Evolutionary conservation across 2,113 vertebrate species (phyloP).

Genomic region (Ceyx cyanopectus): DNA sequence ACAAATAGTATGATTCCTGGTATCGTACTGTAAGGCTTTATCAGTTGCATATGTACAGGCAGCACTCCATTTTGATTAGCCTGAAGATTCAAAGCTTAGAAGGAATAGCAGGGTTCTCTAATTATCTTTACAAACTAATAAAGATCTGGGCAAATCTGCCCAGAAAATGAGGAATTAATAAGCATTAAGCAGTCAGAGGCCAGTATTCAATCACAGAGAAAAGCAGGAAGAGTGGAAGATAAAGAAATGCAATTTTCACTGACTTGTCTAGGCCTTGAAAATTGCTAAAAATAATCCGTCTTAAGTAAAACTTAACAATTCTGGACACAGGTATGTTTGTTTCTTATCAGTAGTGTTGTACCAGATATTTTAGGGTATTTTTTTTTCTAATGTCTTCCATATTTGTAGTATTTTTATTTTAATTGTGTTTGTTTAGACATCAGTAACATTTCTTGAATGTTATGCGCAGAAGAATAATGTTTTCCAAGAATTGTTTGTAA

Average conservation of each 20-base stretch:
- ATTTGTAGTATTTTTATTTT: neutral
- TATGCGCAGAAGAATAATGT: neutral
- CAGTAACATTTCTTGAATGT: neutral
- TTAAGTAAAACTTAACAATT: neutral
- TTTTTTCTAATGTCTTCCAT: neutral
- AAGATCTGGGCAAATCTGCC: conserved; percentile 2
- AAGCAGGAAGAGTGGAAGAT: conserved; percentile 41
- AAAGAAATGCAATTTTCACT: conserved; percentile 44
- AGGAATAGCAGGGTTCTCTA: conserved; percentile 59
- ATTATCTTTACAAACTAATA: conserved; percentile 73
- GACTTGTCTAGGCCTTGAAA: conserved; percentile 1
- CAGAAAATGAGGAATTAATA: conserved; percentile 68
- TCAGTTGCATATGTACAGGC: conserved; percentile 26
- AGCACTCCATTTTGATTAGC: conserved; percentile 75
- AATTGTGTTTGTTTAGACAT: neutral
- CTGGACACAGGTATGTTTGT: neutral
- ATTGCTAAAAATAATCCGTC: conserved; percentile 23
- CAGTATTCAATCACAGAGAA: conserved; percentile 57
- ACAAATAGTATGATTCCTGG: neutral
- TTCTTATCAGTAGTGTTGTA: neutral
- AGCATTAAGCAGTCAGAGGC: conserved; percentile 61
- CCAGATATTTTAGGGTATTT: neutral
- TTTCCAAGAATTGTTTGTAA: conserved; percentile 10
- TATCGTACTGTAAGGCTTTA: conserved; percentile 11
- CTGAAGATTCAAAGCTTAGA: conserved; percentile 61